A percentile compares a stretch with the other conserved stretches of the same genome.
Conservation (phyloP, 1,140 invertebrate species). For the Octopus bimaculoides region DNA sequence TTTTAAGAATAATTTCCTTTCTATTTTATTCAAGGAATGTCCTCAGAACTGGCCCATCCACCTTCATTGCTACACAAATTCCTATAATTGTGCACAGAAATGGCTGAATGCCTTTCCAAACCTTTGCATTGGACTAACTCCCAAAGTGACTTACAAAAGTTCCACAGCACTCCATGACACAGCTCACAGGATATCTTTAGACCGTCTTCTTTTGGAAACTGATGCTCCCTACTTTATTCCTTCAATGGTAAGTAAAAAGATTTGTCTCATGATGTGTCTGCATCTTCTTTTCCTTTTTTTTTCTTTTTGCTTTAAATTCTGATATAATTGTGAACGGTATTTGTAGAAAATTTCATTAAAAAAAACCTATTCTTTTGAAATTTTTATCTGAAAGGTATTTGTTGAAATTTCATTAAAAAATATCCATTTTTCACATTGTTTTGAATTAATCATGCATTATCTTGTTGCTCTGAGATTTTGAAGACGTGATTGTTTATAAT, state of each 20-base stretch:
- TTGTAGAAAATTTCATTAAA: no score
- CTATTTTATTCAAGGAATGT: slow-evolving; percentile 43
- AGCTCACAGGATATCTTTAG: slow-evolving; percentile 53
- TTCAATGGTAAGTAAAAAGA: slow-evolving; percentile 24
- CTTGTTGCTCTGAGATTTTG: no score
- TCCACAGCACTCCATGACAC: slow-evolving; percentile 50
- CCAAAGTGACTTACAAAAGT: slow-evolving; percentile 53
- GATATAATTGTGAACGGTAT: no score
- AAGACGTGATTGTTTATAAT: no score
- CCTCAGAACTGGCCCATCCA: slow-evolving; percentile 57
- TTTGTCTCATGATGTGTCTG: no score
- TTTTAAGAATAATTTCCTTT: slow-evolving; percentile 4
- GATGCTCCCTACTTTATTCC: slow-evolving; percentile 61
- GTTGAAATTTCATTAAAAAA: no score
- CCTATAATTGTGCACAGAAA: slow-evolving; percentile 45
- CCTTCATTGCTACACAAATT: slow-evolving; percentile 58
- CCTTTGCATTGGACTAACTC: slow-evolving; percentile 58
- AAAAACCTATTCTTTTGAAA: no score
- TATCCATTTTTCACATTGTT: no score
- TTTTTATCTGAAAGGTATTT: no score
- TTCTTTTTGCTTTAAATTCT: no score
- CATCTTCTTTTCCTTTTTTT: no score
- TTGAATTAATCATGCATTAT: no score
- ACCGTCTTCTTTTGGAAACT: slow-evolving; percentile 59
- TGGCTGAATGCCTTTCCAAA: slow-evolving; percentile 58